Conservation (phyloP, 1,140 invertebrate species). For the Argopecten irradians region DNA sequence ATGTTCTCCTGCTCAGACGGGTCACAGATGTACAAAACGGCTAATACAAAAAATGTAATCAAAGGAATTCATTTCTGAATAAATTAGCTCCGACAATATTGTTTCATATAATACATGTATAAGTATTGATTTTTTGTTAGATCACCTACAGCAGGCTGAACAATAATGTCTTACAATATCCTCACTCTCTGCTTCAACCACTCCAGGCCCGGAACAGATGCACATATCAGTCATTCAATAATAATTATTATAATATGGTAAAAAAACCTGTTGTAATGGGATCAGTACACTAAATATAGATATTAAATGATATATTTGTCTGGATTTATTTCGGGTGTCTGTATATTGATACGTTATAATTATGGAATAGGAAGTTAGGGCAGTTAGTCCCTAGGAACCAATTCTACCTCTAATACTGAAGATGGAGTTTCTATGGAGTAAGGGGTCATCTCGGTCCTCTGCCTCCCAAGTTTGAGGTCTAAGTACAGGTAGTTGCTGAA, state of each 20-base stretch:
- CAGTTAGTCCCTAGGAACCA: too few species aligned
- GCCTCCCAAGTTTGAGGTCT: too few species aligned
- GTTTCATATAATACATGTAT: conserved; percentile 19
- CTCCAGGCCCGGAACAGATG: not conserved
- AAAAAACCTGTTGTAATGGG: not conserved
- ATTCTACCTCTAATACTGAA: too few species aligned
- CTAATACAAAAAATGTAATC: not conserved
- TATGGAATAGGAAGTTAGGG: too few species aligned
- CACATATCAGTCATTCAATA: not conserved
- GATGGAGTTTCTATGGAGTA: too few species aligned
- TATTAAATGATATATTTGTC: not conserved
- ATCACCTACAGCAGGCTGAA: not conserved
- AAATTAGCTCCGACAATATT: not conserved
- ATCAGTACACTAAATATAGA: not conserved
- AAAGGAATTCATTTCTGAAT: not conserved
- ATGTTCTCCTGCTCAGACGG: not conserved
- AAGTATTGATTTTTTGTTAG: conserved; percentile 6
- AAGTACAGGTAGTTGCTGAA: too few species aligned
- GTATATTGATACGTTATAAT: too few species aligned
- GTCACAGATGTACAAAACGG: not conserved
- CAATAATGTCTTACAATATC: conserved; percentile 1
- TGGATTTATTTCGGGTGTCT: not conserved
- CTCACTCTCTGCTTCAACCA: not conserved
- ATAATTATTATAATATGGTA: not conserved
- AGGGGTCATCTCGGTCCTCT: too few species aligned